A percentile compares a stretch with the other conserved stretches of the same genome.
phyloP scores from a whole-genome alignment of 2,888 invertebrate genomes.

The Mesorhabditis spiculigera region DNA sequence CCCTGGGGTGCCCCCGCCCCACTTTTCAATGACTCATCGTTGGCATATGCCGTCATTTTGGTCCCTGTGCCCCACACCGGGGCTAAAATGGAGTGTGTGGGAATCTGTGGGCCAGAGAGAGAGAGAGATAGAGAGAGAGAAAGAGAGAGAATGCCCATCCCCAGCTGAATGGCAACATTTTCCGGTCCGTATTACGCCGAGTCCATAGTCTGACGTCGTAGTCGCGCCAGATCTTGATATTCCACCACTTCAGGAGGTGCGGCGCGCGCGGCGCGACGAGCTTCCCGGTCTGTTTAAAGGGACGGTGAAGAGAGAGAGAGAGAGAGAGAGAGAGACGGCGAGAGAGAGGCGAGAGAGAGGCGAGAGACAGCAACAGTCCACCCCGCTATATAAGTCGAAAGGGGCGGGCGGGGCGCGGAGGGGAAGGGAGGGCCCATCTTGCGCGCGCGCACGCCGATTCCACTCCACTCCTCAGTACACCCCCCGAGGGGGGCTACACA shows the following conservation, averaged over 20 bases:
- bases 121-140: slow-evolving; percentile 9
- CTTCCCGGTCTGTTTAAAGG: slow-evolving; percentile 8
- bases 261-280: slow-evolving; percentile 17
- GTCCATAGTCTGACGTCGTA: too few relatives aligned
- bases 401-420: not conserved
- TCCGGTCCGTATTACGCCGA: too few relatives aligned
- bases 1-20: too few relatives aligned
- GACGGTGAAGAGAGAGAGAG: slow-evolving; percentile 16
- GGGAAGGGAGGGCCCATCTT: not conserved
- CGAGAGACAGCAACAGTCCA: slow-evolving; percentile 17
- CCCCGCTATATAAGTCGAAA: slow-evolving; percentile 10
- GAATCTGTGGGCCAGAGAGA: slow-evolving; percentile 3
- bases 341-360: slow-evolving; percentile 19
- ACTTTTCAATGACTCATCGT: too few relatives aligned
- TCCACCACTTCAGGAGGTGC: too few relatives aligned
- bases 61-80: too few relatives aligned
- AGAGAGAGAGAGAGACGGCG: slow-evolving; percentile 17
- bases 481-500: slow-evolving; percentile 10
- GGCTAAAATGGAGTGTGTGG: too few relatives aligned
- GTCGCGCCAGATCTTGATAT: too few relatives aligned
- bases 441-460: not conserved
- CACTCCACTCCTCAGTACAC: slow-evolving; percentile 19
- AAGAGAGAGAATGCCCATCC: slow-evolving; percentile 10
- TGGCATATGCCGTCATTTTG: too few relatives aligned
- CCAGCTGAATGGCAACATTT: too few relatives aligned